These are phyloP conservation scores for Melopsittacus undulatus DNA, from an alignment of 2,797 vertebrate genomes.

Conservation along the genomic window DNA sequence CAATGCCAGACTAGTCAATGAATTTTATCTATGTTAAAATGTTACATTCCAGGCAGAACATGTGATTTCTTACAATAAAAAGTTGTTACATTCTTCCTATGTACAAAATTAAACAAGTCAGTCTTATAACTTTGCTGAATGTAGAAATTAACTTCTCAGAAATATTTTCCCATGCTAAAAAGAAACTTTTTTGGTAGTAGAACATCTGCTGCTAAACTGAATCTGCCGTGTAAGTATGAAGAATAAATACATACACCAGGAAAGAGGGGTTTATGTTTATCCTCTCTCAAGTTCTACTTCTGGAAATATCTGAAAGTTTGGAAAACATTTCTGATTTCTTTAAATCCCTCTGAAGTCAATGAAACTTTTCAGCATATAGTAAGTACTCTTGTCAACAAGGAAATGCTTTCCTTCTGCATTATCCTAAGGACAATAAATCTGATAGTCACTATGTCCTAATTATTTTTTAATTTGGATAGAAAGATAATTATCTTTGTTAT, in stretches of 20 bases:
- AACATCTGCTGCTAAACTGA: neutral
- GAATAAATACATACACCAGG: neutral
- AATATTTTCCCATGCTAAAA: neutral
- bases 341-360: neutral
- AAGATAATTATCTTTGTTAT: neutral
- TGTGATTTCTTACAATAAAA: neutral
- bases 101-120: neutral
- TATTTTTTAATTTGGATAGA: neutral
- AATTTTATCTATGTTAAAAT: neutral
- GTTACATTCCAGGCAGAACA: neutral
- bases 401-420: neutral
- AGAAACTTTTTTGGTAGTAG: neutral
- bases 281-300: neutral
- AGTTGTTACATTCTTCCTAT: neutral
- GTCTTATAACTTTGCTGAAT: neutral
- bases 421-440: neutral
- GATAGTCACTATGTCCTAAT: neutral
- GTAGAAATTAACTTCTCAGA: neutral
- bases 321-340: neutral
- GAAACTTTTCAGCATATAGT: neutral
- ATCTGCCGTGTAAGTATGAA: neutral
- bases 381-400: neutral
- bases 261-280: neutral
- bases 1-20: neutral
- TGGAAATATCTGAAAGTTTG: neutral